Conservation (phyloP, 2,888 invertebrate genomes). For the Cephus spinipes region DNA sequence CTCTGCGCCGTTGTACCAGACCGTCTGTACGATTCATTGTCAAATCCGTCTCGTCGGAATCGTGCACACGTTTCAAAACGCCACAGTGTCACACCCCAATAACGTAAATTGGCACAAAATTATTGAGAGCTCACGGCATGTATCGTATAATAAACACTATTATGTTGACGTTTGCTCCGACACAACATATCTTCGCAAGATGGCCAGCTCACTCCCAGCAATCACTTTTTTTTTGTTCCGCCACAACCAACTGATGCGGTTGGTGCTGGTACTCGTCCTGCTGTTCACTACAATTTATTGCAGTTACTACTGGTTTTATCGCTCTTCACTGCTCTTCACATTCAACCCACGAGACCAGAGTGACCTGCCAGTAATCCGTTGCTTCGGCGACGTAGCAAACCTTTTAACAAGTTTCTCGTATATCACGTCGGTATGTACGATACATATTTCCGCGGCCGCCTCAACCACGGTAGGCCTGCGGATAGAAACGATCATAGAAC, state of each 20-base stretch:
- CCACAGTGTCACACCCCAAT: slow-evolving; percentile 37
- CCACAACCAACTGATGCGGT: background rate
- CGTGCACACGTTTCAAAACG: slow-evolving; percentile 29
- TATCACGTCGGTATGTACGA: background rate
- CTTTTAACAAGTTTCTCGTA: background rate
- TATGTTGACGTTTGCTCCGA: slow-evolving; percentile 55
- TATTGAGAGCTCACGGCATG: slow-evolving; percentile 28
- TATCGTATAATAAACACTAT: slow-evolving; percentile 47
- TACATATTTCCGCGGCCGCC: background rate
- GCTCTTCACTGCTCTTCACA: background rate
- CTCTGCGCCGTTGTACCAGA: slow-evolving; percentile 90
- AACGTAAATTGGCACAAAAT: slow-evolving; percentile 14
- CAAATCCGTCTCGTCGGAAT: slow-evolving; percentile 14
- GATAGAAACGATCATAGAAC: background rate
- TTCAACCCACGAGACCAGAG: background rate
- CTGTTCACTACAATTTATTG: background rate
- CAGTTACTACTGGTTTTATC: background rate
- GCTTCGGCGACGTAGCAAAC: background rate
- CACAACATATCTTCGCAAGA: slow-evolving; percentile 59
- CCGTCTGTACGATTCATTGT: slow-evolving; percentile 91
- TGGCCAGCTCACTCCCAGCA: slow-evolving; percentile 43
- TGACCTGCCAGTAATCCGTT: background rate
- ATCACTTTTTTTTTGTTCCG: slow-evolving; percentile 19
- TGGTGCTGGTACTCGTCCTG: background rate
- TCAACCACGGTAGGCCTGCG: background rate